Base-by-base conservation (phyloP, 2,797 vertebrate species). In the Petrocephalus schoutedeni region DNA sequence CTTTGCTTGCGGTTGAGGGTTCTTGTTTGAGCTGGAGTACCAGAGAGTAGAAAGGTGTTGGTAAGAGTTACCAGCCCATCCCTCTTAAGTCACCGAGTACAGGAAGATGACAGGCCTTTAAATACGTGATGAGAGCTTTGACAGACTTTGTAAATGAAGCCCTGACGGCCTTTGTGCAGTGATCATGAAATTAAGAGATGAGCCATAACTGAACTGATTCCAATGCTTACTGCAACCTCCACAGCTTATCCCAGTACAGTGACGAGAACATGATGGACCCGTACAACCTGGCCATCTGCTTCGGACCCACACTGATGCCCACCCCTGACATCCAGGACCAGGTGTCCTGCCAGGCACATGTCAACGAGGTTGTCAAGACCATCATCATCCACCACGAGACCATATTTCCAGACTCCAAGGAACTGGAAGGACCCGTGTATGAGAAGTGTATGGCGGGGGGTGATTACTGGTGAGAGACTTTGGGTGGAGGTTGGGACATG, bases 181-280 rank as follows among this genome's bases (percentile, higher is more conserved):
- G 71, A 41, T 77, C 41, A 45, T 77, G 32, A 77, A 19, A 77
- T 19, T 77, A 45, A 77, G 36, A 14, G 36, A 64, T 74, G 67
- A 77, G 36, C 14, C 19, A 77, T 45, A n/a, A 77, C 6, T 41
- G 16, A 36, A 77, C 10, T 88, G 14, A 89, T 21, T 71, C 77
- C 12, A 53, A 6, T 56, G 32, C 61, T 59, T 28, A 23, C 51
- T 58, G 14, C 14, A n/a, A 54, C 45, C 4, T 45, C 54, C 3
- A 0, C 92, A 99, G 98, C 91, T 96, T 99, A 87, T 99, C 98
- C 51, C 98, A 99, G 93, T 99, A 99, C 96, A 99, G 97, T 7
- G 98, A 99, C 19, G 98, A 99, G 94, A 99, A 99, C 94, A 99
- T 99, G 98, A 99, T 99, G 98, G 98, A 99, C 90, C 97, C 98